A percentile compares a stretch with the other conserved stretches of the same genome.
These are phyloP conservation scores for Neotoma lepida DNA, from an alignment of 2,113 vertebrate species.

Conservation along the genomic window DNA sequence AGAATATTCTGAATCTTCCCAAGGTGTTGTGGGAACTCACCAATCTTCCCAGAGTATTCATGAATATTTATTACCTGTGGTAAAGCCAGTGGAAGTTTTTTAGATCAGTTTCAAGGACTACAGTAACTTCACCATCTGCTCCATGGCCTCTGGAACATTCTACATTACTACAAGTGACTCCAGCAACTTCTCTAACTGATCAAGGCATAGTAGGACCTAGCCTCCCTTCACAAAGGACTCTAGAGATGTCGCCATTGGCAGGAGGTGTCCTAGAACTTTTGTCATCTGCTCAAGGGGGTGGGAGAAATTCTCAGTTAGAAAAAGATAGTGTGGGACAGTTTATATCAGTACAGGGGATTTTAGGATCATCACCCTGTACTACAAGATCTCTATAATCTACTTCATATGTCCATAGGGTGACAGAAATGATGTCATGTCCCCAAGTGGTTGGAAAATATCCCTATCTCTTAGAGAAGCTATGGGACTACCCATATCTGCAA, in stretches of 20 bases:
- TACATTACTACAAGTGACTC: neutral
- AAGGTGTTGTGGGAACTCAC: neutral
- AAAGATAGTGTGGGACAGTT: neutral
- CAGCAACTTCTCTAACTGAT: neutral
- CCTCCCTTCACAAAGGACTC: too few relatives aligned
- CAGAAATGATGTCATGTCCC: too few relatives aligned
- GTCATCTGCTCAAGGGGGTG: neutral
- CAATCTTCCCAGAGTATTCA: neutral
- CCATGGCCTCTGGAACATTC: neutral
- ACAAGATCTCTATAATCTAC: neutral
- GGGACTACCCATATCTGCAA: neutral
- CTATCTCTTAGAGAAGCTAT: too few relatives aligned
- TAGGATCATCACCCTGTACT: neutral
- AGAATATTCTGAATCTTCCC: neutral
- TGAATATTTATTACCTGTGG: neutral
- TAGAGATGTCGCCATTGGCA: too few relatives aligned
- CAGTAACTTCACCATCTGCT: neutral
- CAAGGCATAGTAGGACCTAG: neutral
- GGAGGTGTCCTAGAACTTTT: neutral
- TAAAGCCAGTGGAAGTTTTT: neutral
- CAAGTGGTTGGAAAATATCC: too few relatives aligned
- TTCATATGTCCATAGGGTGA: fast-evolving
- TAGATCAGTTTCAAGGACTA: neutral
- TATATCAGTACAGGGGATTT: neutral
- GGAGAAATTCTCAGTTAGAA: neutral